Base-by-base conservation (phyloP, 1,140 invertebrate species). In the Lasioglossum baleicum region DNA sequence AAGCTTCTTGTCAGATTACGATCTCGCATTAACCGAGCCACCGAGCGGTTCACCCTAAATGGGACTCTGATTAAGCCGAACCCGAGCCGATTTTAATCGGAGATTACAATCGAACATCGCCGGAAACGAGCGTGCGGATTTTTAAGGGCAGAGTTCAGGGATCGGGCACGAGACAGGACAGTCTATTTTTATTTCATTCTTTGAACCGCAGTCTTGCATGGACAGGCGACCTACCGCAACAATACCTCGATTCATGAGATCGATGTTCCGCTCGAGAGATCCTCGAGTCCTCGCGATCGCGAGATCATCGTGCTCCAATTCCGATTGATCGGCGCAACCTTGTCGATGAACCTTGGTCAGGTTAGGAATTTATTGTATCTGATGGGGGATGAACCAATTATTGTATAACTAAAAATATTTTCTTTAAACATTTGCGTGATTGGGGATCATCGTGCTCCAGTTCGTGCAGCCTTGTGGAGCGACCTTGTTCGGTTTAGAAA, bases 281-380 rank as follows among this genome's bases (percentile, higher is more conserved):
- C 63, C 51, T 6, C 64, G 48, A 71, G 48, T 67, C 66, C 73
- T 72, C 53, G 40, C 20, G 71, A 79, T 75, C 72, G 73, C 73
- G 44, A 51, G 56, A 79, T 84, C 83, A 76, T 82, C 66, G 78
- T 81, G 79, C 73, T 87, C 67, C 73, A 80, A 42, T 87, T 65
- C 69, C 53, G 68, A 81, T 84, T 85, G 63, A 77, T 73, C 20
- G 61, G 66, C 63, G 64, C 26, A 53, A 13, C 71, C 77, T 84
- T 60, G 67, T 22, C 40, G 26, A 22, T 10, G 44, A 13, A 48
- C 44, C 44, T 48, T 48, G 3, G 35, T 35, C 35, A 35, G 35
- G 35, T 35, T 35, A 35, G 35, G 35, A 35, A 35, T 35, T 35
- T 1, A 35, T 3, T 35, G 35, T 35, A 35, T 2, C 35, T 35